Evolutionary conservation across 1,140 invertebrate genomes (phyloP).

Genomic region (Eriosoma lanigerum): DNA sequence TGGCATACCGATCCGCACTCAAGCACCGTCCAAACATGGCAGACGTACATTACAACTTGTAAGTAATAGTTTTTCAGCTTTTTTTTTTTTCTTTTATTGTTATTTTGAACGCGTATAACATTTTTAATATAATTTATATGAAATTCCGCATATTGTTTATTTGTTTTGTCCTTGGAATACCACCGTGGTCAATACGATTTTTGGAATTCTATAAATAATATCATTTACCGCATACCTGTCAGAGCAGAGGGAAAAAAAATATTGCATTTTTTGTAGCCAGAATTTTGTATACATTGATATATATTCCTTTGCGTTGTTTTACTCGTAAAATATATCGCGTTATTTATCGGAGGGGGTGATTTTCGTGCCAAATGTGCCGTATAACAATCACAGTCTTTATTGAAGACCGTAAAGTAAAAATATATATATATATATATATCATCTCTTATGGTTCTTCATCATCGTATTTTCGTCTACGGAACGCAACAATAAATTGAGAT

Average conservation of each 20-base stretch:
- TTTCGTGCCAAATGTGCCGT: conserved; percentile 36
- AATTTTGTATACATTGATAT: background rate
- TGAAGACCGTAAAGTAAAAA: conserved; percentile 41
- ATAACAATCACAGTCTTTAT: conserved; percentile 46
- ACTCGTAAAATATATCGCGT: conserved; percentile 39
- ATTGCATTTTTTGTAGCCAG: background rate
- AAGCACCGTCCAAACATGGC: conserved; percentile 89
- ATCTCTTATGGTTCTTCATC: conserved; percentile 39
- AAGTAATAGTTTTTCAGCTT: conserved; percentile 65
- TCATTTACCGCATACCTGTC: conserved; percentile 24
- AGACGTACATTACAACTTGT: conserved; percentile 95
- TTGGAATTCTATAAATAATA: conserved; percentile 16
- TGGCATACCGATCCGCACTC: conserved; percentile 81
- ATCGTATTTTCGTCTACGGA: conserved; percentile 26
- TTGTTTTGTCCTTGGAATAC: conserved; percentile 4
- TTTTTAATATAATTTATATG: background rate
- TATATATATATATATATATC: conserved; percentile 4
- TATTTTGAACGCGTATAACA: background rate
- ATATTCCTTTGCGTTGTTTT: conserved; percentile 25
- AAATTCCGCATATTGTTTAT: background rate
- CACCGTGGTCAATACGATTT: background rate
- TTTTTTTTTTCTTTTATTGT: background rate
- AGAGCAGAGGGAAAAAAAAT: background rate
- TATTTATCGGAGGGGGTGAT: conserved; percentile 31
- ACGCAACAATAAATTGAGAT: conserved; percentile 49